Evolutionary conservation across 2,888 invertebrate species (phyloP).

Genomic region (Clepsis dumicolana): DNA sequence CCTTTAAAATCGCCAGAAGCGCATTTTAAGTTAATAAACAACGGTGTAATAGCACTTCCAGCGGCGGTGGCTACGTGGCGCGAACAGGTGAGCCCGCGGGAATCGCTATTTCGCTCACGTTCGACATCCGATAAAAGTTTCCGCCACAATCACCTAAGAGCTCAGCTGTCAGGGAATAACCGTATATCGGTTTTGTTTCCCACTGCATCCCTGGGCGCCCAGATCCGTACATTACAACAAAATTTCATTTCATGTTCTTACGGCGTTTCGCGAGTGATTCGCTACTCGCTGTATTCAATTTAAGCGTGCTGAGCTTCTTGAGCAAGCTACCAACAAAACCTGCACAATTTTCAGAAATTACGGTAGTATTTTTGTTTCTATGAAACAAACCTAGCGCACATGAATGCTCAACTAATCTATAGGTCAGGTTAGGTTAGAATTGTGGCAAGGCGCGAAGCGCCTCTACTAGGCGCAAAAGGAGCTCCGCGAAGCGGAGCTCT

Average conservation of each 20-base stretch:
- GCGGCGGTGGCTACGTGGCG: constrained; percentile 55
- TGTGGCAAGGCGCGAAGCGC: too few relatives aligned
- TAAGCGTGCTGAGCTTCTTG: constrained; percentile 24
- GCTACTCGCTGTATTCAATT: constrained; percentile 38
- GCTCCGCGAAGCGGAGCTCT: too few relatives aligned
- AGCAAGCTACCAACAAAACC: constrained; percentile 26
- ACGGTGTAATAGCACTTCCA: constrained; percentile 52
- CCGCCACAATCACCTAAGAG: constrained; percentile 87
- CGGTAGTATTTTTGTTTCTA: too few relatives aligned
- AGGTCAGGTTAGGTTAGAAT: too few relatives aligned
- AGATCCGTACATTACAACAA: constrained; percentile 49
- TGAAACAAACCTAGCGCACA: too few relatives aligned
- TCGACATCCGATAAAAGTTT: constrained; percentile 86
- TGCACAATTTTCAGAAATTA: not conserved
- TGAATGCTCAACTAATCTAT: too few relatives aligned
- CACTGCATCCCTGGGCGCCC: constrained; percentile 65
- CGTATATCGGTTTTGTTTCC: constrained; percentile 84
- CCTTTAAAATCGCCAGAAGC: not conserved
- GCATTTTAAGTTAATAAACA: constrained; percentile 4
- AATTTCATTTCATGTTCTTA: constrained; percentile 44
- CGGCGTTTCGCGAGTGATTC: constrained; percentile 40
- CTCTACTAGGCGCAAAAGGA: too few relatives aligned
- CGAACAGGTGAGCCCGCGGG: constrained; percentile 79
- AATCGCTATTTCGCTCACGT: constrained; percentile 85
- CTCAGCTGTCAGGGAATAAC: constrained; percentile 86